Conservation (phyloP, 2,888 invertebrate genomes). For the Phalera bucephala region DNA sequence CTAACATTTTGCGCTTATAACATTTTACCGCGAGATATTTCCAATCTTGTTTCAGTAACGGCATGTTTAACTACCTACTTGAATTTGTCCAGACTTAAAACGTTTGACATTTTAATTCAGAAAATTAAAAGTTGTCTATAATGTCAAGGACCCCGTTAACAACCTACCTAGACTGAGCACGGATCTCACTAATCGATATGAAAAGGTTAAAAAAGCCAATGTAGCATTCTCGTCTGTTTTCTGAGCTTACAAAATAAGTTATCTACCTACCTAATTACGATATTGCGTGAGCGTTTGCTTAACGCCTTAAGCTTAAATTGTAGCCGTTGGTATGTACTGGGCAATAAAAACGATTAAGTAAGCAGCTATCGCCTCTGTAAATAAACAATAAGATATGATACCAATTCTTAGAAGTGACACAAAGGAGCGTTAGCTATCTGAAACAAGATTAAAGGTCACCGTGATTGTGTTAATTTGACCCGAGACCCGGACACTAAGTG, state of each 20-base stretch:
- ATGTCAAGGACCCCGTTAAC: constrained; percentile 42
- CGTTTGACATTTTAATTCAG: constrained; percentile 30
- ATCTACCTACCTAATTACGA: constrained; percentile 1
- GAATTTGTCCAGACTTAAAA: not conserved
- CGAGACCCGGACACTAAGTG: constrained; percentile 66
- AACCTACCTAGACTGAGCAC: constrained; percentile 16
- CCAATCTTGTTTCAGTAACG: not conserved
- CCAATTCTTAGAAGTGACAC: constrained; percentile 67
- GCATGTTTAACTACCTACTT: not conserved
- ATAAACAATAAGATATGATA: constrained; percentile 54
- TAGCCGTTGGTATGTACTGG: constrained; percentile 5
- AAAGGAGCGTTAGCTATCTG: constrained; percentile 70
- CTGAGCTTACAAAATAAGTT: not conserved
- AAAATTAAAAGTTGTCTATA: constrained; percentile 43
- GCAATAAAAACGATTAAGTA: constrained; percentile 25
- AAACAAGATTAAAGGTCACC: constrained; percentile 73
- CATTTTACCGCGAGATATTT: not conserved
- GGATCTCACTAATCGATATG: constrained; percentile 24
- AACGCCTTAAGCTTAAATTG: not conserved
- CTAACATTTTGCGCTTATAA: not conserved
- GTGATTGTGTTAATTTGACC: constrained; percentile 76
- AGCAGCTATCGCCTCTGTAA: constrained; percentile 34
- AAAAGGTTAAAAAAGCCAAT: constrained; percentile 26
- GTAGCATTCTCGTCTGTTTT: constrained; percentile 6
- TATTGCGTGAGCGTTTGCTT: not conserved